Percentiles rank a stretch among this genome's conserved stretches.
These are phyloP conservation scores for Neotoma lepida DNA, from an alignment of 2,113 vertebrate species.

Conservation along the genomic window DNA sequence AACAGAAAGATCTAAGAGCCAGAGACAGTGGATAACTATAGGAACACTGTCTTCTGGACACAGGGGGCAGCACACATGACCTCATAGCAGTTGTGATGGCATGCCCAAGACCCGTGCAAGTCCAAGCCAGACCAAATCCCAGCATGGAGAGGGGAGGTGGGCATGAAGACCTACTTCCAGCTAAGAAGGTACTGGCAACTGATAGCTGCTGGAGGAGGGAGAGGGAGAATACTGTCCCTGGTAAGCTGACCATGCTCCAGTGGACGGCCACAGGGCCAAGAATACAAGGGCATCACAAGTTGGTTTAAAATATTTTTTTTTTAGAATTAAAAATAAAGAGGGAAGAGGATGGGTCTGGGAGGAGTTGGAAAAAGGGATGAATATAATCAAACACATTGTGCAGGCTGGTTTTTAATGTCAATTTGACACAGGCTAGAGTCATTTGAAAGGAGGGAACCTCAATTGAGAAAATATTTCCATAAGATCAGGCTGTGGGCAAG, in stretches of 20 bases:
- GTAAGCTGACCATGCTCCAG: background rate
- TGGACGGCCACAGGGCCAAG: background rate
- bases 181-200: background rate
- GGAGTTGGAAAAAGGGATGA: too few species aligned
- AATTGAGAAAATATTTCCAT: background rate
- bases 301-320: background rate
- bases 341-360: background rate
- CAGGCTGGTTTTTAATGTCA: background rate
- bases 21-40: background rate
- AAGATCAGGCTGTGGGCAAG: background rate
- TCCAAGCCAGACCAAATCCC: background rate
- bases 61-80: background rate
- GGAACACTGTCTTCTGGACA: background rate
- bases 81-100: background rate
- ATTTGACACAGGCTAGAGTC: background rate
- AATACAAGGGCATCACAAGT: background rate
- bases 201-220: background rate
- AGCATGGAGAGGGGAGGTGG: background rate
- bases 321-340: background rate
- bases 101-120: background rate
- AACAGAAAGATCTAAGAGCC: background rate
- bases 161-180: background rate
- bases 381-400: background rate
- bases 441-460: background rate
- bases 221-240: background rate